Evolutionary conservation across 2,888 invertebrate species (phyloP).

Genomic region (Chrysomela aeneicollis): DNA sequence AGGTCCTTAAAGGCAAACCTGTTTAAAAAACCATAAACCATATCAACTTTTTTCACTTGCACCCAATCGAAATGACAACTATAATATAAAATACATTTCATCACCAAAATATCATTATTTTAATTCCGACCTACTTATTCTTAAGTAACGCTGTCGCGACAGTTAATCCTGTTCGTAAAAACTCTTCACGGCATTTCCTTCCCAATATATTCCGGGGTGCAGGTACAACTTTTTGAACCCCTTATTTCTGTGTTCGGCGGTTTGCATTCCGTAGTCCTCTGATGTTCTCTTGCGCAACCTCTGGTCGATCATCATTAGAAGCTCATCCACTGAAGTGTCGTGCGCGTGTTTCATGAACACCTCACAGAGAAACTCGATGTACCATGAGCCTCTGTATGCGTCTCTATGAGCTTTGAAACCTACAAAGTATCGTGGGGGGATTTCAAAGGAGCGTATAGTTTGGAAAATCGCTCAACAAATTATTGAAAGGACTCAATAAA

Average conservation of each 20-base stretch:
- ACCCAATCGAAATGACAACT: no score
- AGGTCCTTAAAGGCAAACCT: no score
- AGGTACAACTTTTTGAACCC: constrained; percentile 73
- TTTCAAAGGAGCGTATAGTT: no score
- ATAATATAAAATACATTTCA: no score
- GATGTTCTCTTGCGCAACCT: constrained; percentile 60
- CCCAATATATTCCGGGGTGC: constrained; percentile 70
- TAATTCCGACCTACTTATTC: constrained; percentile 6
- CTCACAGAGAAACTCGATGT: constrained; percentile 71
- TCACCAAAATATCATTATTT: neutral
- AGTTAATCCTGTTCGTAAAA: constrained; percentile 19
- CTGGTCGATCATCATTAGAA: constrained; percentile 69
- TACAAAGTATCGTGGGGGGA: constrained; percentile 41
- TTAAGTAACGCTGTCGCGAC: neutral
- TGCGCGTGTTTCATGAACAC: constrained; percentile 71
- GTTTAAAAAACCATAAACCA: no score
- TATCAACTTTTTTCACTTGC: no score
- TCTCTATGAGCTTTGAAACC: constrained; percentile 71
- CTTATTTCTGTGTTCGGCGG: constrained; percentile 69
- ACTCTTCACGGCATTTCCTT: constrained; percentile 42
- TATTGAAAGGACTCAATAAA: no score
- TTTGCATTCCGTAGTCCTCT: constrained; percentile 63
- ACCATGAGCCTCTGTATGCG: constrained; percentile 71
- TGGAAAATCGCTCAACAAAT: no score
- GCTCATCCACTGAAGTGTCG: constrained; percentile 68